These are phyloP conservation scores for Dasyornis broadbenti DNA, from an alignment of 2,113 vertebrate genomes.

Conservation along the genomic window DNA sequence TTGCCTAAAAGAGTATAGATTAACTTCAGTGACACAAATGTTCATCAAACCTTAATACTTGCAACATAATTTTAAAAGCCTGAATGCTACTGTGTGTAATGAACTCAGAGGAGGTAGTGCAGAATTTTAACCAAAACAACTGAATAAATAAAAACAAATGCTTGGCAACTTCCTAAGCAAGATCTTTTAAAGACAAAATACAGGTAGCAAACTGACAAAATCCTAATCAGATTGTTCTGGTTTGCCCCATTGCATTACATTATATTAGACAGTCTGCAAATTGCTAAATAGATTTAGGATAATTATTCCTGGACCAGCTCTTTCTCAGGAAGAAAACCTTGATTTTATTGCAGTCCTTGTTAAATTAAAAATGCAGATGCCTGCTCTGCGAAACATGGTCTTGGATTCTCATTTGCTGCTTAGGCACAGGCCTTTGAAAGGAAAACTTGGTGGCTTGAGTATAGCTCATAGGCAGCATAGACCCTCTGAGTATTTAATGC, in stretches of 20 bases:
- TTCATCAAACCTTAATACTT: neutral
- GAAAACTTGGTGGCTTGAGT: neutral
- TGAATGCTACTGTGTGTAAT: neutral
- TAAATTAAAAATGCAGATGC: constrained; percentile 32
- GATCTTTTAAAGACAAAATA: neutral
- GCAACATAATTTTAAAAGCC: neutral
- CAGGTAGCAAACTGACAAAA: neutral
- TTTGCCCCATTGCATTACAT: neutral
- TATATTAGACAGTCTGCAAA: neutral
- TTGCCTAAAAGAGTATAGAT: neutral
- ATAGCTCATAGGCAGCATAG: neutral
- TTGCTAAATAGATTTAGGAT: constrained; percentile 42
- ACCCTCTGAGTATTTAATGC: neutral
- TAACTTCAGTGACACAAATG: neutral
- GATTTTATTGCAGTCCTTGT: neutral
- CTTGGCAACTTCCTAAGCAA: neutral
- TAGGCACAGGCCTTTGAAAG: neutral
- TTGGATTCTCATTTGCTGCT: neutral
- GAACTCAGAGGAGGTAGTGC: neutral
- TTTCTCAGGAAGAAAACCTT: constrained; percentile 28
- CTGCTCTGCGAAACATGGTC: neutral
- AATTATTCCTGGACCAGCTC: constrained; percentile 5
- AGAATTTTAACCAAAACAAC: neutral
- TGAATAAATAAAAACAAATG: neutral
- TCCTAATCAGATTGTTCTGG: neutral